Base-by-base conservation (phyloP, 2,113 vertebrate genomes). In the Oreochromis tanganicae region DNA sequence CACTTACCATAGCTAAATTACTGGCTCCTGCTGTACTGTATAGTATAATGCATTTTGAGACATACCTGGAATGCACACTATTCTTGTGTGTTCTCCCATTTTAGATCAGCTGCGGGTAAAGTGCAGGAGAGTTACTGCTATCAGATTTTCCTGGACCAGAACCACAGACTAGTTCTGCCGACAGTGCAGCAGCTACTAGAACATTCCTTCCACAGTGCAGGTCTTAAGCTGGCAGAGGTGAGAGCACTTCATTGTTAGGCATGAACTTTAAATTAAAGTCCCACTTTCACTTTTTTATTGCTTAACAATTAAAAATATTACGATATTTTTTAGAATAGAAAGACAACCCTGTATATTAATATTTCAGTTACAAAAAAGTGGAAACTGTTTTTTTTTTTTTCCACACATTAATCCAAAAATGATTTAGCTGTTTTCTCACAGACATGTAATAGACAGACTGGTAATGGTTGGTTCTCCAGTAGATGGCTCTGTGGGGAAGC, bases 101-200 rank as follows among this genome's bases (percentile, higher is more conserved):
- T 19, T 29, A 96, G 95, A 21, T 97, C 95, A 3, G 95, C 94
- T 43, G 96, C 86, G 2, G 95, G 93, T 43, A 95, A 97, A 88
- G 96, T 97, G 38, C 97, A 98, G 92, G 97, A 97, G 19, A 97
- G 96, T 84, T 98, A 97, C 95, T 98, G 95, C 84, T 98, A 98
- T 86, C 98, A 98, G 96, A 98, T 98, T 54, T 98, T 98, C 93
- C 95, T 98, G 94, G 98, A 98, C 83, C 93, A 97, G 87, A 97
- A 97, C 89, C 96, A 97, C 95, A 95, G 95, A 48, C 93, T 98
- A 93, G 95, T 97, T 21, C 96, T 98, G 83, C 98, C 98, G 0
- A 96, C 97, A 0, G 97, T 98, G 10, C 98, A 98, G 92, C 98
- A 98, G 96, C 92, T 98, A 9, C 95, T 98, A 86, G 98, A 98